These are phyloP conservation scores for Chrysotoxum bicinctum DNA, from an alignment of 2,888 invertebrate species.

Conservation along the genomic window DNA sequence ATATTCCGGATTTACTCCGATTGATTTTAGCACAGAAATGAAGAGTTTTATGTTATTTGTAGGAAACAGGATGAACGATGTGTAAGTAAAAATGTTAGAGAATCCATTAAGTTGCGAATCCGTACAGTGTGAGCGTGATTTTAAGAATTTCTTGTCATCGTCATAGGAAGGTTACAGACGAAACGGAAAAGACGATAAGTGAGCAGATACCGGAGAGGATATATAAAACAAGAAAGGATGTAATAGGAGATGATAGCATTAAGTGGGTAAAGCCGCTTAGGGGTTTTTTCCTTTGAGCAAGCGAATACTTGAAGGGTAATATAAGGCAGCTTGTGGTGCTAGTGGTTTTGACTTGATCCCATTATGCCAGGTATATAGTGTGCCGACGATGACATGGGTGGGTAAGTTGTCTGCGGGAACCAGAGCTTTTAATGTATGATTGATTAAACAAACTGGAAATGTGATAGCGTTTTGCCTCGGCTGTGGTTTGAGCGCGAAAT, in stretches of 20 bases:
- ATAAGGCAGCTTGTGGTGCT: constrained; percentile 60
- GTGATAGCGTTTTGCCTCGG: constrained; percentile 29
- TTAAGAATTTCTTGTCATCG: constrained; percentile 41
- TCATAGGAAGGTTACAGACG: constrained; percentile 13
- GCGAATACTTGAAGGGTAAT: constrained; percentile 64
- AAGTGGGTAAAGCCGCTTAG: constrained; percentile 71
- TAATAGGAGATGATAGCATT: constrained; percentile 71
- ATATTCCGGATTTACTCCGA: constrained; percentile 52
- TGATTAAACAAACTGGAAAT: constrained; percentile 61
- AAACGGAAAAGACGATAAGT: constrained; percentile 62
- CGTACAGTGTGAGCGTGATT: constrained; percentile 58
- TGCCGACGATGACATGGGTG: neutral
- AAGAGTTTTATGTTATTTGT: constrained; percentile 57
- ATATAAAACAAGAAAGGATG: constrained; percentile 65
- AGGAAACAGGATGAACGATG: constrained; percentile 66
- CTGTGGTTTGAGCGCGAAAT: constrained; percentile 31
- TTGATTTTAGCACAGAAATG: constrained; percentile 64
- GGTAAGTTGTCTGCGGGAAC: constrained; percentile 8
- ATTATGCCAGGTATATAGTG: constrained; percentile 21
- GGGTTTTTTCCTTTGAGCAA: constrained; percentile 60
- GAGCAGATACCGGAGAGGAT: constrained; percentile 62
- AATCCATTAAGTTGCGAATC: constrained; percentile 59
- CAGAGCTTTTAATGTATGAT: constrained; percentile 56
- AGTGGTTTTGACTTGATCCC: constrained; percentile 51
- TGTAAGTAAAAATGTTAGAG: constrained; percentile 66